These are phyloP conservation scores for Myotis lucifugus DNA, from an alignment of 2,113 vertebrate genomes.

Conservation along the genomic window DNA sequence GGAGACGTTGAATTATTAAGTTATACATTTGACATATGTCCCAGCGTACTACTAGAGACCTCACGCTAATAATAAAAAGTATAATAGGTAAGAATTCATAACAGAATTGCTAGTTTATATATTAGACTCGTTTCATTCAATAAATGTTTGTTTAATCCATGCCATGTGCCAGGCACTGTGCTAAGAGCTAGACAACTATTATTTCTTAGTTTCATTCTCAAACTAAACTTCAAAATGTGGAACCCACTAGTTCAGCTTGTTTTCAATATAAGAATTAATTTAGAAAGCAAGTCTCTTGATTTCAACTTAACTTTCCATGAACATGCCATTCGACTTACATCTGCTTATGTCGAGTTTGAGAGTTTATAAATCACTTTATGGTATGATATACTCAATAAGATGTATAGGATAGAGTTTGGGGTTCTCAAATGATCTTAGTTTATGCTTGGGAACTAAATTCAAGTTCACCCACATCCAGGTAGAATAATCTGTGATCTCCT, in stretches of 20 bases:
- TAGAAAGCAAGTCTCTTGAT: neutral
- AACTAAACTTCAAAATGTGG: neutral
- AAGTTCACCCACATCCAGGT: neutral
- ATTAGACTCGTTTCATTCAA: neutral
- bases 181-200: neutral
- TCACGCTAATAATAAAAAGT: neutral
- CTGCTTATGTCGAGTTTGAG: neutral
- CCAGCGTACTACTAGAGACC: neutral
- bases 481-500: neutral
- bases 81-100: neutral
- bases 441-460: neutral
- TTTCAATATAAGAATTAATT: slow-evolving; percentile 38
- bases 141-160: neutral
- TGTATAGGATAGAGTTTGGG: neutral
- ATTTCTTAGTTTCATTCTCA: neutral
- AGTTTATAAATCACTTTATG: neutral
- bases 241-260: neutral
- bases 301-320: neutral
- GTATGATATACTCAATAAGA: neutral
- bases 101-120: slow-evolving; percentile 30
- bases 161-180: neutral
- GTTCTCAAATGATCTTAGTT: neutral
- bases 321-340: neutral
- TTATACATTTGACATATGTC: neutral
- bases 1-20: neutral